These are phyloP conservation scores for Andricus quercusramuli DNA, from an alignment of 2,888 invertebrate genomes.

Conservation along the genomic window DNA sequence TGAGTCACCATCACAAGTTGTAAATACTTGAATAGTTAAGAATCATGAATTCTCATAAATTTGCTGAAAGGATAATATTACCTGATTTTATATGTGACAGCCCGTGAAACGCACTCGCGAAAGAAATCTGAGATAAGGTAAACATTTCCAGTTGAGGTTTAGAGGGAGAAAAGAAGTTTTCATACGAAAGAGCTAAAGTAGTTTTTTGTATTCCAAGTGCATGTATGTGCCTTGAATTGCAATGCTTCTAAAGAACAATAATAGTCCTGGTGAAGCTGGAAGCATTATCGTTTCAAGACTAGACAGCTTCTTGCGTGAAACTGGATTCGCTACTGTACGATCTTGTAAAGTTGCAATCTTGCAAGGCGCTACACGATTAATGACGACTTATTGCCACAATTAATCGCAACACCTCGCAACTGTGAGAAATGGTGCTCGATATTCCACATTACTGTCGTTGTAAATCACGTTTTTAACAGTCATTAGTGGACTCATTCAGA, in stretches of 20 bases:
- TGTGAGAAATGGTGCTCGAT: slow-evolving; percentile 51
- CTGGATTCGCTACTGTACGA: slow-evolving; percentile 13
- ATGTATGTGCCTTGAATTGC: neutral
- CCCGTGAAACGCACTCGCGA: no score
- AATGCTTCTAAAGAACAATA: slow-evolving; percentile 21
- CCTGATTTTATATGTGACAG: no score
- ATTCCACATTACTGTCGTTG: slow-evolving; percentile 43
- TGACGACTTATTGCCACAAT: slow-evolving; percentile 56
- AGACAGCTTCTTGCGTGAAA: slow-evolving; percentile 38
- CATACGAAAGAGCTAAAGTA: no score
- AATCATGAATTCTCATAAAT: no score
- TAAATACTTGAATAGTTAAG: no score
- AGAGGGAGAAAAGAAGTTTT: no score
- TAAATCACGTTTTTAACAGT: slow-evolving; percentile 44
- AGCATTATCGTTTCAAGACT: slow-evolving; percentile 26
- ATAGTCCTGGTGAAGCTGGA: slow-evolving; percentile 16
- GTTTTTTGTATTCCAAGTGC: neutral
- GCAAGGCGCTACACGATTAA: slow-evolving; percentile 34
- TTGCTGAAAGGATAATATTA: no score
- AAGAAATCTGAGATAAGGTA: no score
- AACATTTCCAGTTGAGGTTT: no score
- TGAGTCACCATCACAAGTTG: no score
- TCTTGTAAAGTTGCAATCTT: slow-evolving; percentile 4
- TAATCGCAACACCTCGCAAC: slow-evolving; percentile 48
- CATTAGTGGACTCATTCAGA: slow-evolving; percentile 35